Evolutionary conservation across 2,888 invertebrate species (phyloP).

Genomic region (Tryphoninae sp.): DNA sequence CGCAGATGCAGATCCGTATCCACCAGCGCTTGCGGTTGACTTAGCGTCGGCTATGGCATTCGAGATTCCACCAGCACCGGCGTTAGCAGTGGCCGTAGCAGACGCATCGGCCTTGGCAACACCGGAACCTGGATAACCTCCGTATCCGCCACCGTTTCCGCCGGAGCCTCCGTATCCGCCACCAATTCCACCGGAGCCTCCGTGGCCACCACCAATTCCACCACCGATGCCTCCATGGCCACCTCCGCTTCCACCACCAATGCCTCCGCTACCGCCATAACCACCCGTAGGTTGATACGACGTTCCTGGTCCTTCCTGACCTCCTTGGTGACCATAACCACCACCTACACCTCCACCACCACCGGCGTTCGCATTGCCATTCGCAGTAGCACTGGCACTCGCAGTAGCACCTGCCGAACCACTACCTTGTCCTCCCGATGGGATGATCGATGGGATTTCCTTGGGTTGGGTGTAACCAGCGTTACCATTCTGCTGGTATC

Average conservation of each 20-base stretch:
- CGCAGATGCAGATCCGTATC: constrained; percentile 63
- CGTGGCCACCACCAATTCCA: constrained; percentile 16
- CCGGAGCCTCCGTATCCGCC: constrained; percentile 37
- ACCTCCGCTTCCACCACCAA: constrained; percentile 24
- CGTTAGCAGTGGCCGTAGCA: constrained; percentile 62
- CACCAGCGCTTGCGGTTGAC: constrained; percentile 62
- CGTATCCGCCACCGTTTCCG: constrained; percentile 24
- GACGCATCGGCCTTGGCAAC: constrained; percentile 62
- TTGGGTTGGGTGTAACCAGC: background rate
- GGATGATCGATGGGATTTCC: constrained; percentile 30
- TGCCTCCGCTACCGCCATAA: constrained; percentile 12
- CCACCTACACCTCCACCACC: constrained; percentile 35
- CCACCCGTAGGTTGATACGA: constrained; percentile 30
- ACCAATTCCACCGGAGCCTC: constrained; percentile 35
- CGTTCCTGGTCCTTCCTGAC: constrained; percentile 33
- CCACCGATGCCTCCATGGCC: constrained; percentile 17
- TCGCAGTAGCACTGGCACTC: constrained; percentile 59
- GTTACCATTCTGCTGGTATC: constrained; percentile 11
- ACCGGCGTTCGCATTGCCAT: constrained; percentile 58
- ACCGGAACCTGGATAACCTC: constrained; percentile 37
- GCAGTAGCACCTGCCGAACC: constrained; percentile 44
- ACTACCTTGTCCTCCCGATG: constrained; percentile 32
- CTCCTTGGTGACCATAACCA: constrained; percentile 18
- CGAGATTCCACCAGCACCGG: constrained; percentile 62
- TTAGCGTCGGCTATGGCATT: constrained; percentile 66